Conservation (phyloP, 1,140 invertebrate species). For the Gonioctena quinquepunctata region DNA sequence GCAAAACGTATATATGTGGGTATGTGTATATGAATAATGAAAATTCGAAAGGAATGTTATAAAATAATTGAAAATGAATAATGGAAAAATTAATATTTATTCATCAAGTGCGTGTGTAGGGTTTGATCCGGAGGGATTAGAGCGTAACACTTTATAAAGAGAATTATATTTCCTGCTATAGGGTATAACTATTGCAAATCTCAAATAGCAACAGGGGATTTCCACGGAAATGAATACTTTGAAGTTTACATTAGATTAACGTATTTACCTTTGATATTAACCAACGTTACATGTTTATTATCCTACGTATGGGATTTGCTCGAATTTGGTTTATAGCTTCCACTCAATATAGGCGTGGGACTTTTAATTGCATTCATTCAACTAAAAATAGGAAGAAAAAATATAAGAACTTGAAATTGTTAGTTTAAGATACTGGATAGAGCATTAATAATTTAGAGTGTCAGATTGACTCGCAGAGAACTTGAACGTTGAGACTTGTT, state of each 20-base stretch:
- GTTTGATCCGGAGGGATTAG: background rate
- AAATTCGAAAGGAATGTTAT: no score
- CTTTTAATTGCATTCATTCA: no score
- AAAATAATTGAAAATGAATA: no score
- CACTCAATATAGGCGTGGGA: no score
- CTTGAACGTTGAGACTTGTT: no score
- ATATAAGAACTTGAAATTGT: no score
- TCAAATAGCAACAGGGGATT: background rate
- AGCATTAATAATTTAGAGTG: no score
- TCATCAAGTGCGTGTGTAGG: background rate
- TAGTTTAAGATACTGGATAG: no score
- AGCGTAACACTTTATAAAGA: background rate
- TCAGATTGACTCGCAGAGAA: no score
- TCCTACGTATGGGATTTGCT: background rate
- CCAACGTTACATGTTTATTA: slow-evolving; percentile 5
- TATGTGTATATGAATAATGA: no score
- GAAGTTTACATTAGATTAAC: slow-evolving; percentile 1
- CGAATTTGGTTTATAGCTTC: background rate
- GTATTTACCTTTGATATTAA: background rate
- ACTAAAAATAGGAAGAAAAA: no score
- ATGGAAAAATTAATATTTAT: background rate
- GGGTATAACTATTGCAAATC: background rate
- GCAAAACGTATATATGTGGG: no score
- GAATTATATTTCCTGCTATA: background rate
- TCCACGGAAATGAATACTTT: background rate